These are phyloP conservation scores for Mormyrus proboscirostris DNA, from an alignment of 2,797 vertebrate genomes.

Conservation along the genomic window DNA sequence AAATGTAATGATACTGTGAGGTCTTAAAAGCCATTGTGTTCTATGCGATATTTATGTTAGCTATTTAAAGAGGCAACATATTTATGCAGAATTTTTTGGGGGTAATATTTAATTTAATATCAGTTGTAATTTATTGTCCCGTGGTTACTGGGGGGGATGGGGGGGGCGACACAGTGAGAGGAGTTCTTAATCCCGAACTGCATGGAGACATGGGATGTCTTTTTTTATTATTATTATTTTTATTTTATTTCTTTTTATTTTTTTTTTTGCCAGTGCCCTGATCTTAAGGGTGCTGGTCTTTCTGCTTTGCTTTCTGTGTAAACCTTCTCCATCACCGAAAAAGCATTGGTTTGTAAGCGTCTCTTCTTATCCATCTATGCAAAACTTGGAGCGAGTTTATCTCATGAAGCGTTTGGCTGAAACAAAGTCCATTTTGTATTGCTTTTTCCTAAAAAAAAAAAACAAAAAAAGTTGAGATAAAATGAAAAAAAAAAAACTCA, in stretches of 20 bases:
- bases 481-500: not conserved
- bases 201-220: not conserved
- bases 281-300: not conserved
- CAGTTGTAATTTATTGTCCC: conserved; percentile 20
- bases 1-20: conserved; percentile 15
- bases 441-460: conserved; percentile 17
- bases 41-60: conserved; percentile 23
- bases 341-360: conserved; percentile 35
- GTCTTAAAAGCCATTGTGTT: conserved; percentile 19
- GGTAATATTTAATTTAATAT: conserved; percentile 16
- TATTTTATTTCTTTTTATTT: not conserved
- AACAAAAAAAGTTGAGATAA: not conserved
- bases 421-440: conserved; percentile 44
- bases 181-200: not conserved
- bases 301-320: not conserved
- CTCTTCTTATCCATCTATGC: conserved; percentile 59
- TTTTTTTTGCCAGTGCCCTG: not conserved
- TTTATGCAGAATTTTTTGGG: conserved; percentile 23
- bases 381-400: conserved; percentile 58
- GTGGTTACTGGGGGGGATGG: not conserved
- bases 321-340: conserved; percentile 24
- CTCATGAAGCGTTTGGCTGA: conserved; percentile 47
- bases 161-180: not conserved
- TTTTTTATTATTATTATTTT: not conserved
- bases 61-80: conserved; percentile 24